Evolutionary conservation across 2,888 invertebrate species (phyloP).

Genomic region (Orthosia cruda): DNA sequence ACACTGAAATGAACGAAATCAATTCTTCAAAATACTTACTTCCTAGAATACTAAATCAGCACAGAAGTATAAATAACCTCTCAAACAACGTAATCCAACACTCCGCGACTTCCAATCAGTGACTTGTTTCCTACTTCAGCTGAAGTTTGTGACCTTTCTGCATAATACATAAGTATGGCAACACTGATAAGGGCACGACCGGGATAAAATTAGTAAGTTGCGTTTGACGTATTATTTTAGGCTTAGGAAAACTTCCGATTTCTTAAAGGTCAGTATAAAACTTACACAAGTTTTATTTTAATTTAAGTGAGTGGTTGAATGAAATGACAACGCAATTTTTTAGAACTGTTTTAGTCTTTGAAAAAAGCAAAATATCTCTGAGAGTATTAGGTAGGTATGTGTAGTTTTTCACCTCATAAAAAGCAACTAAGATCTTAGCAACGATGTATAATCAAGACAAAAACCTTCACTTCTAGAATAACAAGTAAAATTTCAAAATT

Average conservation of each 20-base stretch:
- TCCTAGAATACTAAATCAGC: not conserved
- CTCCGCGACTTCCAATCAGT: constrained; percentile 29
- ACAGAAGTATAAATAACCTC: constrained; percentile 25
- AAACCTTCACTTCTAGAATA: no score
- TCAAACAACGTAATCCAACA: not conserved
- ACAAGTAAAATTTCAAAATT: no score
- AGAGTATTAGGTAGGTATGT: no score
- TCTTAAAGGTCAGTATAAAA: constrained; percentile 1
- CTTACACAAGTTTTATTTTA: not conserved
- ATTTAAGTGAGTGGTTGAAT: not conserved
- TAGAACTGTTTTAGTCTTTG: no score
- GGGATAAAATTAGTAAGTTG: constrained; percentile 6
- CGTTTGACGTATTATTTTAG: constrained; percentile 27
- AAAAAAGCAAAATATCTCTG: no score
- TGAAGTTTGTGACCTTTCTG: constrained; percentile 45
- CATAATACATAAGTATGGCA: constrained; percentile 48
- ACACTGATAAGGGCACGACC: constrained; percentile 30
- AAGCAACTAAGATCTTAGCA: no score
- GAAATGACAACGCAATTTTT: not conserved
- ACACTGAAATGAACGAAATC: not conserved
- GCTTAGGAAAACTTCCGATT: not conserved
- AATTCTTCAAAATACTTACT: not conserved
- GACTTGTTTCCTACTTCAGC: constrained; percentile 21
- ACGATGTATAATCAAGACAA: no score
- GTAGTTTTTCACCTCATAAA: no score